phyloP scores from a whole-genome alignment of 1,140 invertebrate genomes.

The Branchinecta lindahli region DNA sequence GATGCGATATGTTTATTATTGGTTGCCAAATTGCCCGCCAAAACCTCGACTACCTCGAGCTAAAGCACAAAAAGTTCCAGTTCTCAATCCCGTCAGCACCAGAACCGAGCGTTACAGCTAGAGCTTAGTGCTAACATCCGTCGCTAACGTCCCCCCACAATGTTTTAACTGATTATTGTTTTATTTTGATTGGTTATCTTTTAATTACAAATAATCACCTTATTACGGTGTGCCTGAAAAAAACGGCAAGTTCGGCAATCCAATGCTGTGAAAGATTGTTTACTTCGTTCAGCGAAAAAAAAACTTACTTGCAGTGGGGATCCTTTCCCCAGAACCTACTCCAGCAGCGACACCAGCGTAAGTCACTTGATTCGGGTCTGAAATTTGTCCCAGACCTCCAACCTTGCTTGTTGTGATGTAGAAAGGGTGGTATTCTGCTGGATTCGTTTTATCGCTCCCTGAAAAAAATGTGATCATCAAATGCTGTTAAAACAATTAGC shows the following conservation, averaged over 20 bases:
- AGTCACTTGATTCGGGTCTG: constrained; percentile 45
- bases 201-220: neutral
- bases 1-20: too few species aligned
- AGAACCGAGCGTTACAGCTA: too few species aligned
- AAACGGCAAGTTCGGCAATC: neutral
- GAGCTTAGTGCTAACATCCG: too few species aligned
- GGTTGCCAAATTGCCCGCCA: too few species aligned
- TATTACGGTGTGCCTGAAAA: neutral
- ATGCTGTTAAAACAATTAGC: neutral
- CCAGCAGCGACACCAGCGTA: constrained; percentile 66
- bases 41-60: too few species aligned
- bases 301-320: constrained; percentile 50
- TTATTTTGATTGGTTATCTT: neutral
- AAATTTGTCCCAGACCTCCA: constrained; percentile 65
- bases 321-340: constrained; percentile 47
- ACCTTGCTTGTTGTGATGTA: constrained; percentile 75
- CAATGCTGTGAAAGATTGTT: constrained; percentile 2
- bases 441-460: constrained; percentile 36
- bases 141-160: too few species aligned
- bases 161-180: neutral
- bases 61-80: too few species aligned
- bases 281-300: neutral
- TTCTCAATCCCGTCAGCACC: too few species aligned
- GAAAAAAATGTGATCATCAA: neutral
- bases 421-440: constrained; percentile 71